Evolutionary conservation across 2,888 invertebrate species (phyloP), one percentile per base, ranked within the genome.

Genomic region (Notodonta ziczac): DNA sequence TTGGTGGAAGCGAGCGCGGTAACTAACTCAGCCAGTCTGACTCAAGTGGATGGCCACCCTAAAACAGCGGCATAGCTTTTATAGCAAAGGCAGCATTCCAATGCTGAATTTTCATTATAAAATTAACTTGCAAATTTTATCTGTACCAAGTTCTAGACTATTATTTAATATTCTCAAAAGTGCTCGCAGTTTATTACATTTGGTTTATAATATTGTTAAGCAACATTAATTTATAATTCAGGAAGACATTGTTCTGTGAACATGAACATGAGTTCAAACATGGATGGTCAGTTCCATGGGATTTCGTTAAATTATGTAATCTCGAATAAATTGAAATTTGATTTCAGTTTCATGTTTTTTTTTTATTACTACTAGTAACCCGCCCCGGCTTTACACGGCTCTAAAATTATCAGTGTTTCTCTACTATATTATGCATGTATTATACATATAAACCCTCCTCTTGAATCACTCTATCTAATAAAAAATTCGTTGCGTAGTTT

Each of bases 241-340:
- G 42, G 46, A 5, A 24, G 58, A 62, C 56, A 60, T 53, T 57
- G 44, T 55, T 50, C 50, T 24, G 58, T 61, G 46, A 51, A 58
- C 61, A 46, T 46, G 46, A n/a, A n/a, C n/a, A 4, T 6, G n/a
- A 69, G 66, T 70, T 67, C 61, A 73, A 75, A 70, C 60, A 67
- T n/a, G n/a, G n/a, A n/a, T n/a, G 70, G 67, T 72, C 69, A 60
- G 63, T 56, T 48, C 60, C 72, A 69, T 68, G 73, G 68, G 71
- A 70, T 78, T 80, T 75, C 72, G 72, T 77, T 74, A 84, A 88
- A 87, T 87, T 87, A 87, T 88, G 87, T 88, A 86, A 84, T 82
- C 80, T 83, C 80, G 66, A 86, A 86, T 87, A 87, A 87, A 88
- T 76, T 84, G 83, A 83, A 87, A 86, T 87, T 84, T 81, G 73